A percentile compares a stretch with the other conserved stretches of the same genome.
These are phyloP conservation scores for Brachyalestes nurse DNA, from an alignment of 2,797 vertebrate species.

Conservation along the genomic window DNA sequence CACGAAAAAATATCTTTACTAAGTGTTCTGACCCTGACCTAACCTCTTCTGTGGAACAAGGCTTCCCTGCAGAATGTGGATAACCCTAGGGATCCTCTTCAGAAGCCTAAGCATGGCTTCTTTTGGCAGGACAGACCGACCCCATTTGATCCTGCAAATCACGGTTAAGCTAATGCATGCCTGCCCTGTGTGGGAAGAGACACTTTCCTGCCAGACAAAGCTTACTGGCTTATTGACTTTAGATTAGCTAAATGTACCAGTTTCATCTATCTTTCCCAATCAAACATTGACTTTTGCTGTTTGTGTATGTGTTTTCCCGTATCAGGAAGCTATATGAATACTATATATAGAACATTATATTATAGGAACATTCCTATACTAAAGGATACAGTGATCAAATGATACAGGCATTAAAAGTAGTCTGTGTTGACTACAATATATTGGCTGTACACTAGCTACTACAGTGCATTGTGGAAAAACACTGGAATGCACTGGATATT, in stretches of 20 bases:
- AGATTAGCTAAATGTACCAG: slow-evolving; percentile 34
- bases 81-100: slow-evolving; percentile 24
- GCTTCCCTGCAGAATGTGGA: slow-evolving; percentile 18
- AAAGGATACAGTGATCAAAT: neutral
- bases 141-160: slow-evolving; percentile 46
- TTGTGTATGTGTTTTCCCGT: neutral
- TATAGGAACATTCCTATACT: neutral
- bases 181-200: slow-evolving; percentile 37
- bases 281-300: slow-evolving; percentile 5
- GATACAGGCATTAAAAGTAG: neutral
- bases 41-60: slow-evolving; percentile 12
- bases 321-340: neutral
- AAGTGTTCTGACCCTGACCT: slow-evolving; percentile 37
- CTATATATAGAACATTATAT: neutral
- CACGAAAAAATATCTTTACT: slow-evolving; percentile 24
- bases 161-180: slow-evolving; percentile 51
- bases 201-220: slow-evolving; percentile 18
- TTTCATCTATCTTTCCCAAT: slow-evolving; percentile 19
- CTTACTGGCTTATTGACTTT: slow-evolving; percentile 34
- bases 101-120: slow-evolving; percentile 21
- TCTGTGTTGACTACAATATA: neutral
- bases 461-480: neutral
- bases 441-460: neutral
- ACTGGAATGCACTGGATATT: neutral
- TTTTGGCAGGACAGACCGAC: slow-evolving; percentile 39